A percentile compares a stretch with the other conserved stretches of the same genome.
These are phyloP conservation scores for Keiferia lycopersicella DNA, from an alignment of 2,888 invertebrate species.

Conservation along the genomic window DNA sequence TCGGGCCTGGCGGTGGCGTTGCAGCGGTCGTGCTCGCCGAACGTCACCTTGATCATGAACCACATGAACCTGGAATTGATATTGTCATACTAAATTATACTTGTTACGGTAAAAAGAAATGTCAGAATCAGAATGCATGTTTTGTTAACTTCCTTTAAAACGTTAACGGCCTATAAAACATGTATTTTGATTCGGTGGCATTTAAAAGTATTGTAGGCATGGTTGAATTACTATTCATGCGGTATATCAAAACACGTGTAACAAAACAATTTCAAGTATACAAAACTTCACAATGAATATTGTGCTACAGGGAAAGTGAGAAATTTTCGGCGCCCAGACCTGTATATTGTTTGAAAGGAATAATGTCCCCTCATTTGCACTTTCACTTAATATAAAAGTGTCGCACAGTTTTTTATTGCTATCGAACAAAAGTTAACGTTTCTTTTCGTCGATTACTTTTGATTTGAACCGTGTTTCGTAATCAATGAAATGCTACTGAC, in stretches of 20 bases:
- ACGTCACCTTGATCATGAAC: conserved; percentile 95
- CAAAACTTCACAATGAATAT: not conserved
- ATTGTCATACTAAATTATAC: not conserved
- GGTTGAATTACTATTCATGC: no score
- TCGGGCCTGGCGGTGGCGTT: conserved; percentile 86
- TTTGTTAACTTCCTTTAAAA: no score
- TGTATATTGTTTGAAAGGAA: conserved; percentile 68
- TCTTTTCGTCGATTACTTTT: conserved; percentile 1
- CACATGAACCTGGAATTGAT: conserved; percentile 88
- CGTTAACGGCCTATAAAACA: no score
- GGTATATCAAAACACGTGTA: no score
- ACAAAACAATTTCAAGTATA: no score
- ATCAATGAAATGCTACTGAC: not conserved
- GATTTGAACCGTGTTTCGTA: not conserved
- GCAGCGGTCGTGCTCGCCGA: conserved; percentile 93
- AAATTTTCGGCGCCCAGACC: conserved; percentile 56
- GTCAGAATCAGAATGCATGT: no score
- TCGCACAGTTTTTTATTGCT: conserved; percentile 17
- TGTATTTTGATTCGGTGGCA: no score
- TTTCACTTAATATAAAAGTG: conserved; percentile 52
- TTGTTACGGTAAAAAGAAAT: no score
- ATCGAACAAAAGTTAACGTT: conserved; percentile 1
- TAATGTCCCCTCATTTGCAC: conserved; percentile 64
- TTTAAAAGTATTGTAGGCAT: no score
- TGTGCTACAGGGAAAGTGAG: conserved; percentile 62